Evolutionary conservation across 2,888 invertebrate species (phyloP), one percentile per base, ranked within the genome.

Genomic region (Alitta virens): DNA sequence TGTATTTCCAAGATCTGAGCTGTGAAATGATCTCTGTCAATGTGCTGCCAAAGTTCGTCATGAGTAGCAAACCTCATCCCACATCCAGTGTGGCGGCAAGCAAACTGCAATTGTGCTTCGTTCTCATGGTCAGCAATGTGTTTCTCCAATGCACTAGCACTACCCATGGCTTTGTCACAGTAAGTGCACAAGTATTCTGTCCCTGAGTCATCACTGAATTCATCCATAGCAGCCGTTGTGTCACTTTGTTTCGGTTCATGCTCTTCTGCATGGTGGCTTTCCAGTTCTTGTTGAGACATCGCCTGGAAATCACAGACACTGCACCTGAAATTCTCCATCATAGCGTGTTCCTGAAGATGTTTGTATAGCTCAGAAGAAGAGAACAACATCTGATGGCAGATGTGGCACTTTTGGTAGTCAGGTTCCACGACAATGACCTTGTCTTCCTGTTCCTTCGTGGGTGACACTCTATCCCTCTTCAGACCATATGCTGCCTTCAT

Each of bases 321-420:
- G 42, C 64, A 67, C 18, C 55, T 24, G 21, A 43, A 43, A 23
- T 60, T 65, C 53, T 54, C 55, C 27, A 54, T 42, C 16, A 63
- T 63, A n/a, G 64, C 56, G 54, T 66, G 64, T 7, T 60, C 55
- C 27, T 55, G 26, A 5, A 52, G 60, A 52, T 68, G 68, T 21
- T 62, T 59, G 63, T 64, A 63, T 65, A 68, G 63, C 25, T 52
- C 59, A 38, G 64, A 60, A 0, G 60, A 49, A 21, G 26, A 65
- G 51, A 60, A 51, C 40, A 68, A 68, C 58, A 68, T 50, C 60
- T 68, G 66, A 18, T 63, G 56, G 33, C 67, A 67, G 26, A 65
- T 60, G 38, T 61, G 56, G 33, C 68, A 68, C 14, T 63, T 56
- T 42, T 68, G 66, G 49, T 63, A 68, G 18, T 62, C 68, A 21